These are phyloP conservation scores for Oreohelix idahoensis DNA, from an alignment of 1,140 invertebrate genomes.

Conservation along the genomic window DNA sequence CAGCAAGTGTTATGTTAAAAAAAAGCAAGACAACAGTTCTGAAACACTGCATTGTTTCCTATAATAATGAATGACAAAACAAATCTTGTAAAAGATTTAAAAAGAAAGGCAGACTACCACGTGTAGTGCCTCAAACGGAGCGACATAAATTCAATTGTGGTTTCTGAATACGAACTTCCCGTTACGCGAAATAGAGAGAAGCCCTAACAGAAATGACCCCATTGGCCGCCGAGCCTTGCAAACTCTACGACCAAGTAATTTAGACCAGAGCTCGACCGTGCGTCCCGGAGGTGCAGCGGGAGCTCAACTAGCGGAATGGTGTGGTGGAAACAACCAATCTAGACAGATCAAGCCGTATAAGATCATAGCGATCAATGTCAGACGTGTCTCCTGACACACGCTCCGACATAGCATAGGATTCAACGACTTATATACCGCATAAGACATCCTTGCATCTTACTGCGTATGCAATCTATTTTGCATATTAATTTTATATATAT, in stretches of 20 bases:
- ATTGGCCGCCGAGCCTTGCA: slow-evolving; percentile 30
- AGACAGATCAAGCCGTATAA: slow-evolving; percentile 41
- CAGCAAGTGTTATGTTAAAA: too few relatives aligned
- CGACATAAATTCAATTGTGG: slow-evolving; percentile 36
- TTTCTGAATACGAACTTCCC: slow-evolving; percentile 39
- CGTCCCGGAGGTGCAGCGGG: slow-evolving; percentile 25
- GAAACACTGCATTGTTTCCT: too few relatives aligned
- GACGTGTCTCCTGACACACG: slow-evolving; percentile 40
- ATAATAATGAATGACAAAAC: too few relatives aligned
- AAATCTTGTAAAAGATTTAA: slow-evolving; percentile 1
- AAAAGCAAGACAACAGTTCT: too few relatives aligned
- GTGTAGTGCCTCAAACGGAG: slow-evolving; percentile 38
- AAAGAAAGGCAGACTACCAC: slow-evolving; percentile 40
- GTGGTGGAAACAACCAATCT: slow-evolving; percentile 40
- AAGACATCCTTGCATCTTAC: too few relatives aligned
- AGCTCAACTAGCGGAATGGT: slow-evolving; percentile 31
- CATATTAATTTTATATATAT: not conserved
- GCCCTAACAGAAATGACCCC: slow-evolving; percentile 36
- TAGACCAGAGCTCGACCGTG: slow-evolving; percentile 36
- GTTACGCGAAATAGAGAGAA: slow-evolving; percentile 40
- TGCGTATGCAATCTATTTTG: not conserved
- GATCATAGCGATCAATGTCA: slow-evolving; percentile 41
- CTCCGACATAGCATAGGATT: not conserved
- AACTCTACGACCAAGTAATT: slow-evolving; percentile 35
- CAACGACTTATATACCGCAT: not conserved